Base-by-base conservation (phyloP, 2,888 invertebrate species). In the Melanostoma scalare region DNA sequence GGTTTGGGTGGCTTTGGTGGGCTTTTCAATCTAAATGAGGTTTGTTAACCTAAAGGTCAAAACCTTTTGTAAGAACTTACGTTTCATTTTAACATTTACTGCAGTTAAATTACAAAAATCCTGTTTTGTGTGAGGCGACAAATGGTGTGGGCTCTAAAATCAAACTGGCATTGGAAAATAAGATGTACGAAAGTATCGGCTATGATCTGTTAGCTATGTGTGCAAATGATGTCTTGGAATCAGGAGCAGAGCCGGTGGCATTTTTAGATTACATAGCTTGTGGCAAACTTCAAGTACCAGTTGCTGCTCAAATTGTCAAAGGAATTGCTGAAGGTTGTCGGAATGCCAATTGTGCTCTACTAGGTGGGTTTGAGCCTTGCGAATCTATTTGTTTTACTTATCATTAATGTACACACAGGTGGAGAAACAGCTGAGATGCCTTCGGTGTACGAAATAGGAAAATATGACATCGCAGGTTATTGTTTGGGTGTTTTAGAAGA, bases 361-460 rank as follows among this genome's bases (percentile, higher is more conserved):
- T 98, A 87, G 98, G 98, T 98, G 61, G 1, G 65, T 65, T 52
- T 3, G 6, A 10, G 10, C 30, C 0, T 20, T 1, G 6, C 42
- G 50, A 36, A 2, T 31, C 35, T 55, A 10, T 53, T 20, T 20
- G 20, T 20, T 20, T 20, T 20, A 20, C 20, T 20, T 20, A 20
- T 20, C 30, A 68, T 61, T 20, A 35, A 31, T 33, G 6, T 20
- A 72, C 9, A 3, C 55, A 8, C 9, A 91, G 91, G 94, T 81
- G 99, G 99, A 0, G 99, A 99, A 92, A 99, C 99, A 1, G 99
- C 99, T 0, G 98, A 98, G 92, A 98, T 99, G 98, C 99, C 99
- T 0, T 95, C 96, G 1, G 95, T 99, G 92, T 99, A 99, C 91
- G 92, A 93, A 2, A 91, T 93, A 0, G 96, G 96, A 0, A 96